A percentile compares a stretch with the other conserved stretches of the same genome.
Conservation (phyloP, 37 sponge, comb jelly and placozoan species). For the Corticium candelabrum region DNA sequence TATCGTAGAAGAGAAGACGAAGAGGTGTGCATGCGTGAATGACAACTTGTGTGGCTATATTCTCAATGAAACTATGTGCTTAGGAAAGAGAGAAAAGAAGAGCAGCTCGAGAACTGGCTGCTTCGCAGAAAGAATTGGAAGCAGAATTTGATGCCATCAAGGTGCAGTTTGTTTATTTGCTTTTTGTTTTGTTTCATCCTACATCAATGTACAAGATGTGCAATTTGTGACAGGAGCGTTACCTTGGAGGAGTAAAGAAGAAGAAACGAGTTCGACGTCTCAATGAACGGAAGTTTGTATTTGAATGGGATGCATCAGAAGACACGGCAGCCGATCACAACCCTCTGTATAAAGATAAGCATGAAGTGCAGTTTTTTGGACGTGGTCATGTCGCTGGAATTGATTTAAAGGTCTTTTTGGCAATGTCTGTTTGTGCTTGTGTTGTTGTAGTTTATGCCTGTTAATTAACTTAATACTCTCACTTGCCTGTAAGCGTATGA, state of each 20-base stretch:
- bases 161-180: not conserved
- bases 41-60: too few relatives aligned
- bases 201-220: not conserved
- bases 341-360: conserved; percentile 75
- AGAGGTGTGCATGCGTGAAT: not conserved
- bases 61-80: not conserved
- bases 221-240: conserved; percentile 29
- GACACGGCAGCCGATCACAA: conserved; percentile 91
- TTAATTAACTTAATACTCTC: too few relatives aligned
- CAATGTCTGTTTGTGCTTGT: not conserved
- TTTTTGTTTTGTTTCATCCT: not conserved
- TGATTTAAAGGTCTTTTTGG: conserved; percentile 62
- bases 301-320: conserved; percentile 90
- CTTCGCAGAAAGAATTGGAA: not conserved
- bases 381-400: conserved; percentile 94
- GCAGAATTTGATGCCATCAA: not conserved
- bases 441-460: too few relatives aligned
- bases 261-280: conserved; percentile 53
- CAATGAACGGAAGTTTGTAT: conserved; percentile 95
- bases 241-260: conserved; percentile 77
- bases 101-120: not conserved
- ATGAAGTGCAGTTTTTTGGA: conserved; percentile 91
- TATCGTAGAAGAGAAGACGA: not conserved
- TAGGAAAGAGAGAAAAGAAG: conserved; percentile 11
- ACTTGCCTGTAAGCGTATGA: too few relatives aligned